These are phyloP conservation scores for Bellardia pandia DNA, from an alignment of 2,888 invertebrate species.

Conservation along the genomic window DNA sequence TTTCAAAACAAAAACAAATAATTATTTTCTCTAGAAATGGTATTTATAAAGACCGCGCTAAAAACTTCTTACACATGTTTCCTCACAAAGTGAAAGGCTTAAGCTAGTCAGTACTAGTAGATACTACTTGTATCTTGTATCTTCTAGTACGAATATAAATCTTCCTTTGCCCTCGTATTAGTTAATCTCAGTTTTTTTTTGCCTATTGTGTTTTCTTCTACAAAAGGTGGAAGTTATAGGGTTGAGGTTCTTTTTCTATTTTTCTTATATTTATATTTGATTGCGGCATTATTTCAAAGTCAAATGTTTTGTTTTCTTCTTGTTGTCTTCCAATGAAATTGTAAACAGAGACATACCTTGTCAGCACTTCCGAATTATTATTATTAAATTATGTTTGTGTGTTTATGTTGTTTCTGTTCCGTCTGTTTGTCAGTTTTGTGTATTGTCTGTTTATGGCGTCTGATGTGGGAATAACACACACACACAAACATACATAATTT, in stretches of 20 bases:
- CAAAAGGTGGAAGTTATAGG: not conserved
- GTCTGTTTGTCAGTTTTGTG: conserved; percentile 14
- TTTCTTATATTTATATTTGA: not conserved
- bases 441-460: conserved; percentile 28
- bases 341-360: conserved; percentile 65
- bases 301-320: conserved; percentile 8
- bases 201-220: not conserved
- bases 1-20: not conserved
- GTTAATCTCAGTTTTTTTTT: not conserved
- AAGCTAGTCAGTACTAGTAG: not conserved
- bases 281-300: conserved; percentile 63
- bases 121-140: not conserved
- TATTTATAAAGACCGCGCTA: not conserved
- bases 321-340: conserved; percentile 42
- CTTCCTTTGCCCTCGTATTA: not conserved
- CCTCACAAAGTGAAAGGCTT: conserved; percentile 38
- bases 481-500: conserved; percentile 14
- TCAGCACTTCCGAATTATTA: conserved; percentile 74
- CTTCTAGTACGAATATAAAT: not conserved
- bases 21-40: conserved; percentile 14
- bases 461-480: not conserved
- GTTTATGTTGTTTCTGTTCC: conserved; percentile 37
- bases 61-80: not conserved
- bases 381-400: conserved; percentile 67
- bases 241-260: not conserved